phyloP scores from a whole-genome alignment of 35 echinoderm and acorn worm genomes.

The Acanthaster planci region DNA sequence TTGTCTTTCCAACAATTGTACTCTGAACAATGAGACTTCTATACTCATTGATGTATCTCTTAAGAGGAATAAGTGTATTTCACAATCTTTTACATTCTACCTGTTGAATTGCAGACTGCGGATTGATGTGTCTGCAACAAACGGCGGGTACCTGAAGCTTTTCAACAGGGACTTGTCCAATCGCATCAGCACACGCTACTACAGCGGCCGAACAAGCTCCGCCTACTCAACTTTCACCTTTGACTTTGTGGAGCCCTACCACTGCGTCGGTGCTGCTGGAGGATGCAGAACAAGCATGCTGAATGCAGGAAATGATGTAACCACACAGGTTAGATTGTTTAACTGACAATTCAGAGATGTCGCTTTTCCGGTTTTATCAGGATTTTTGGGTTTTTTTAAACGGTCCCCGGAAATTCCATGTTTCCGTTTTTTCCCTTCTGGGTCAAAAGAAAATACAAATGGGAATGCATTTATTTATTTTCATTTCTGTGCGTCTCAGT shows the following conservation, averaged over 20 bases:
- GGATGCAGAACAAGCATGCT: constrained; percentile 18
- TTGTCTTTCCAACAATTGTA: too few relatives aligned
- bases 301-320: not conserved
- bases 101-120: not conserved
- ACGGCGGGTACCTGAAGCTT: not conserved
- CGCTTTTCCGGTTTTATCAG: too few relatives aligned
- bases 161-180: not conserved
- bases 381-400: too few relatives aligned
- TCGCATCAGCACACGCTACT: not conserved
- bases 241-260: constrained; percentile 6
- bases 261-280: not conserved
- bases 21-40: too few relatives aligned
- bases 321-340: not conserved
- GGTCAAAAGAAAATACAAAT: too few relatives aligned
- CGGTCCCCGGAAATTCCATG: too few relatives aligned
- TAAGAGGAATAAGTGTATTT: not conserved
- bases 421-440: too few relatives aligned
- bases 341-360: too few relatives aligned
- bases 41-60: not conserved
- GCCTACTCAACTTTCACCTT: not conserved
- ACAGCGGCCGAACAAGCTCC: not conserved
- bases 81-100: not conserved
- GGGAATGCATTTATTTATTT: too few relatives aligned
- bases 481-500: too few relatives aligned
- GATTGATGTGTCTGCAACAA: not conserved